Base-by-base conservation (phyloP, 1,140 invertebrate species). In the Liolophura sinensis region DNA sequence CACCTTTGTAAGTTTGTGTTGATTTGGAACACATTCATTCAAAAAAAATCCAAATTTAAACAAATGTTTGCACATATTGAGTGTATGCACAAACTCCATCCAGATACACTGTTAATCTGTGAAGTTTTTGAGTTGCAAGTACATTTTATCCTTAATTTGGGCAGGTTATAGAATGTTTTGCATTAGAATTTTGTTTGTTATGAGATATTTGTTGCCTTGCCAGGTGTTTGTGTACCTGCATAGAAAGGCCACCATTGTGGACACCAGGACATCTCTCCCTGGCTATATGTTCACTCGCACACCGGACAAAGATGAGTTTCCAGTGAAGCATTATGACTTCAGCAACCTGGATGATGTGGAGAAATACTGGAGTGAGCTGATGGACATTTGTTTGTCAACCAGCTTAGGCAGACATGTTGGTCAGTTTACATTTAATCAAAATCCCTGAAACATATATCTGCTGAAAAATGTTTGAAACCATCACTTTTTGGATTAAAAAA, bases 291-390 rank as follows among this genome's bases (percentile, higher is more conserved):
- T 87, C 63, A 86, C 92, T 1, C 87, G 87, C 22, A 68, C 70
- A 24, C 68, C 68, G 15, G 52, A 62, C 48, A 67, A 66, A 3
- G 64, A 69, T 16, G 76, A 82, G 1, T 92, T 92, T 77, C 81
- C 86, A 0, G 69, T 79, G 15, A 78, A 85, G 0, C 77, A 75
- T 0, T 92, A 89, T 73, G 65, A 80, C 25, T 92, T 93, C 68
- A 68, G 85, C 0, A 84, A 78, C 4, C 74, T 87, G 1, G 74
- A 87, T 12, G 86, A 89, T 67, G 79, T 93, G 0, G 87, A 89
- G 14, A 85, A 88, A n/a, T 93, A 91, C 78, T 93, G 92, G 92
- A 87, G 76, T 61, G 88, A 91, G 55, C 82, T 93, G 78, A 89
- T 89, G 86, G 87, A 86, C 40, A 89, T 89, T 55, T 89, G 89